Evolutionary conservation across 2,888 invertebrate genomes (phyloP).

Genomic region (Aspidiotus destructor): DNA sequence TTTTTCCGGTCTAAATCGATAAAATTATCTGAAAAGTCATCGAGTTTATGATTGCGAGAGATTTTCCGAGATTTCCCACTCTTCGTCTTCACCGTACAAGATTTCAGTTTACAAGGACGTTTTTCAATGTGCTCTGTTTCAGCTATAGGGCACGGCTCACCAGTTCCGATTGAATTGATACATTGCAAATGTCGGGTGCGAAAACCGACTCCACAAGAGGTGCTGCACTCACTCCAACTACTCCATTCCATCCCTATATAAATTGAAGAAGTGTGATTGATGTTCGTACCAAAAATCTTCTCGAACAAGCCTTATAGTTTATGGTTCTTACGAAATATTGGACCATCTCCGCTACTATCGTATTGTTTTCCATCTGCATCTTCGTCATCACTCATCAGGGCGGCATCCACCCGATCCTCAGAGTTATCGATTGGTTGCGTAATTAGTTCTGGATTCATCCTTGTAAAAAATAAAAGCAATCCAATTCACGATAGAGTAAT

Average conservation of each 20-base stretch:
- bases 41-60: slow-evolving; percentile 12
- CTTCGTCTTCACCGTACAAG: slow-evolving; percentile 30
- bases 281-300: background rate
- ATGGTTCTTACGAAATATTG: slow-evolving; percentile 12
- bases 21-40: slow-evolving; percentile 3
- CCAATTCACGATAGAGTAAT: background rate
- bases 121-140: slow-evolving; percentile 39
- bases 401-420: slow-evolving; percentile 12
- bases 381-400: slow-evolving; percentile 18
- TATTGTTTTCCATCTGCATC: slow-evolving; percentile 18
- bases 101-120: slow-evolving; percentile 37
- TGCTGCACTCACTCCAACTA: slow-evolving; percentile 40
- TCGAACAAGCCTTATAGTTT: background rate
- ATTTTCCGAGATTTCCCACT: slow-evolving; percentile 1
- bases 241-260: slow-evolving; percentile 39
- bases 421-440: slow-evolving; percentile 10
- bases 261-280: background rate
- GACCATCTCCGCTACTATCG: slow-evolving; percentile 16
- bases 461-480: slow-evolving; percentile 2
- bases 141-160: slow-evolving; percentile 39
- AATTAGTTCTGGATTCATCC: slow-evolving; percentile 5
- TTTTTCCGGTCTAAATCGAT: slow-evolving; percentile 11
- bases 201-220: slow-evolving; percentile 39
- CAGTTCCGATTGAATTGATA: slow-evolving; percentile 32
- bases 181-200: slow-evolving; percentile 39